Percentiles rank a stretch among this genome's conserved stretches.
phyloP scores from a whole-genome alignment of 2,888 invertebrate genomes.

The Mellilla xanthometata region DNA sequence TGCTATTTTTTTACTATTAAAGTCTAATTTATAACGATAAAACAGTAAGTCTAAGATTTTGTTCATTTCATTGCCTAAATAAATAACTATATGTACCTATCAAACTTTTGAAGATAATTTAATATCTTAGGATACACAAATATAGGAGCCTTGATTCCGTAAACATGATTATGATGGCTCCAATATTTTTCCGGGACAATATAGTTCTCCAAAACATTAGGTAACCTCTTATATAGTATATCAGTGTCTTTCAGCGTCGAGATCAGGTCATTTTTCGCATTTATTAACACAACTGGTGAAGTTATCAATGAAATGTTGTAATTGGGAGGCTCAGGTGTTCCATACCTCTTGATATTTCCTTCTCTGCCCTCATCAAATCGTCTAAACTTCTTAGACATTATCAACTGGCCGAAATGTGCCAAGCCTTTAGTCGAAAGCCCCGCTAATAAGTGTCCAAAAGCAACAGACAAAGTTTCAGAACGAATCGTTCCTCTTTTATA shows the following conservation, averaged over 20 bases:
- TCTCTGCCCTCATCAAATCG: constrained; percentile 60
- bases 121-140: constrained; percentile 55
- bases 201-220: constrained; percentile 82
- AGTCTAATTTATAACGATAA: too few species aligned
- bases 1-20: too few species aligned
- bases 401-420: constrained; percentile 80
- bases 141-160: constrained; percentile 53
- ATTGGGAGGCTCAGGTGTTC: constrained; percentile 50
- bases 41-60: too few species aligned
- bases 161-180: constrained; percentile 70
- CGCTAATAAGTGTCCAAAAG: constrained; percentile 76
- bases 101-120: constrained; percentile 46
- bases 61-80: too few species aligned
- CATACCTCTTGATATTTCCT: constrained; percentile 59
- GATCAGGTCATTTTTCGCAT: constrained; percentile 83
- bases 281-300: constrained; percentile 62
- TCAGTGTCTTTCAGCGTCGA: constrained; percentile 82
- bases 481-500: constrained; percentile 78
- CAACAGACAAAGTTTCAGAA: constrained; percentile 73
- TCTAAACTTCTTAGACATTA: constrained; percentile 54
- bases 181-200: constrained; percentile 77
- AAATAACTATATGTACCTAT: constrained; percentile 13
- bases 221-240: constrained; percentile 74
- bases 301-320: constrained; percentile 59
- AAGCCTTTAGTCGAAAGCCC: constrained; percentile 74